Percentiles rank a stretch among this genome's conserved stretches.
phyloP scores from a whole-genome alignment of 2,797 vertebrate genomes.

The Sebastiscus albofasciatus region DNA sequence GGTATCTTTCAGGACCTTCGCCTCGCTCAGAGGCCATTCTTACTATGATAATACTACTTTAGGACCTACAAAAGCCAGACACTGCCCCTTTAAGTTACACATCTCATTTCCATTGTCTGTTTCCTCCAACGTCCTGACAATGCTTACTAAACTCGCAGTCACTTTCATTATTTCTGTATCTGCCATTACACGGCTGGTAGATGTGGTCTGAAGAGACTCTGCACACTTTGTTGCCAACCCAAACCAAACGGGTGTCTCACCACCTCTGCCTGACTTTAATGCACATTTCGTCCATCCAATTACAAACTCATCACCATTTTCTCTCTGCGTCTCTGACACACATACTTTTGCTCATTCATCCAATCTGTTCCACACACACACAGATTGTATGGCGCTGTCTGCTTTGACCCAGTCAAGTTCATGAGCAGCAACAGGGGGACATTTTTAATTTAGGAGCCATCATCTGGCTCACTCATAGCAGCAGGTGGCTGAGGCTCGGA shows the following conservation, averaged over 20 bases:
- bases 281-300: not conserved
- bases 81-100: too few species aligned
- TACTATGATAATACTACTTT: too few species aligned
- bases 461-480: conserved; percentile 11
- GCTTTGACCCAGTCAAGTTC: conserved; percentile 18
- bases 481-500: conserved; percentile 20
- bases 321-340: not conserved
- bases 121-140: not conserved
- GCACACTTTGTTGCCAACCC: not conserved
- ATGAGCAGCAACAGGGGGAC: not conserved
- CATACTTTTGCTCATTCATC: not conserved
- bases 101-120: not conserved
- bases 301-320: not conserved
- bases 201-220: not conserved
- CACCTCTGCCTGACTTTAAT: not conserved
- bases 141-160: not conserved
- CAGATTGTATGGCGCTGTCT: conserved; percentile 1
- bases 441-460: conserved; percentile 52
- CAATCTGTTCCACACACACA: not conserved
- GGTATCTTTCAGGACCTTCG: too few species aligned
- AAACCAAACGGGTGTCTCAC: not conserved
- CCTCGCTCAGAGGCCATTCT: too few species aligned
- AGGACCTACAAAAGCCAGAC: too few species aligned
- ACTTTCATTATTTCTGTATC: not conserved
- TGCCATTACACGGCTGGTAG: not conserved